Evolutionary conservation across 2,888 invertebrate genomes (phyloP).

Genomic region (Monoplex corrugatus): DNA sequence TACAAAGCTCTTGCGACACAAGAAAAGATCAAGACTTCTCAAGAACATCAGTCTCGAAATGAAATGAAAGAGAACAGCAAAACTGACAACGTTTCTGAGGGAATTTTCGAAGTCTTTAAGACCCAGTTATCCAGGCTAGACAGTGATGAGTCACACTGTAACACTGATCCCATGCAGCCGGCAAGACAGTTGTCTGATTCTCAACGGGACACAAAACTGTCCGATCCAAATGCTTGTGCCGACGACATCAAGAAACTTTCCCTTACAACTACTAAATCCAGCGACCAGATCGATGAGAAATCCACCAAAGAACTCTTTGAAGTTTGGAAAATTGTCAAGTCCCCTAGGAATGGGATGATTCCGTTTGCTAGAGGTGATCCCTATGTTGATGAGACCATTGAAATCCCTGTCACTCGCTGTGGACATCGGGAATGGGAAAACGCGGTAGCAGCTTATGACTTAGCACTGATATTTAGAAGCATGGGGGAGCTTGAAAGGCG

Average conservation of each 20-base stretch:
- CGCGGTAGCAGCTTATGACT: not conserved
- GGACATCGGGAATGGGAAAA: constrained; percentile 35
- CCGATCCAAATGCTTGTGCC: not conserved
- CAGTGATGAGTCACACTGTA: not conserved
- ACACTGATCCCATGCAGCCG: not conserved
- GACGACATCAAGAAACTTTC: not conserved
- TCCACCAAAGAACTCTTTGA: not conserved
- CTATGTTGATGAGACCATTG: not conserved
- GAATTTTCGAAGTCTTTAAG: not conserved
- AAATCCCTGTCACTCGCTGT: not conserved
- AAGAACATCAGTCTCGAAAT: not conserved
- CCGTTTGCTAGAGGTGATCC: not conserved
- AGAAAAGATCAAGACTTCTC: not conserved
- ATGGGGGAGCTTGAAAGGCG: constrained; percentile 8
- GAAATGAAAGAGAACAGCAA: not conserved
- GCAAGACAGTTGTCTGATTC: not conserved
- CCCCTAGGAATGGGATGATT: not conserved
- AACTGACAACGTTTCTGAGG: not conserved
- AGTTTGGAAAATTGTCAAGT: not conserved
- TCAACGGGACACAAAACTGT: not conserved
- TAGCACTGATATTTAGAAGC: not conserved
- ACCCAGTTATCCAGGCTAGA: not conserved
- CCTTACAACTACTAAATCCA: not conserved
- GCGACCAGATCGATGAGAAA: not conserved
- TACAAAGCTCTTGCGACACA: constrained; percentile 23